Evolutionary conservation across 2,113 vertebrate species (phyloP), one percentile per base, ranked within the genome.

Genomic region (Tiliqua scincoides): DNA sequence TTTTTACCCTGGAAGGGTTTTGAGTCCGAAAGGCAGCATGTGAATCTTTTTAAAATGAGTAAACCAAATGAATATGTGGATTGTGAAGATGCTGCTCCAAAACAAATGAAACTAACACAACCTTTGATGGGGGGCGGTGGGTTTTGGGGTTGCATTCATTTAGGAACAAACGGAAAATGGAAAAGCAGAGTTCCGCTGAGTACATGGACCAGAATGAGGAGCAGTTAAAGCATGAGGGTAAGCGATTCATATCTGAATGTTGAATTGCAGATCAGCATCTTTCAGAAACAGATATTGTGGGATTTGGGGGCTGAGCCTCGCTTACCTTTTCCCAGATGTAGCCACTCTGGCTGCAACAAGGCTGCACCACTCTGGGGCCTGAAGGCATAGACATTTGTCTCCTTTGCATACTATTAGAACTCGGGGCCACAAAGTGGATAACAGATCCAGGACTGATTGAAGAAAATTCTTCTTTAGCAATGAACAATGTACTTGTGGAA

Each of bases 131-230:
- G 17, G 6, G 2, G 75, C n/a, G 17, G 37, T 20, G 15, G 32
- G 27, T 21, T 59, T 20, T 4, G 43, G 43, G 43, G 43, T 48
- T 48, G 43, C 43, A 48, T 48, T 40, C 17, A 27, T 73, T 27
- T 86, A 99, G 98, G 96, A 97, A 98, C 91, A 98, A 98, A 91
- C 96, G 96, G 54, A 97, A 97, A 89, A 89, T 96, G 0, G 96
- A 97, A 82, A 96, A 97, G 3, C 96, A 96, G 32, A 96, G 95
- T 43, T 93, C 95, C 43, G 96, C 97, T 0, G 95, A 98, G 72
- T 98, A 97, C 12, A 3, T 96, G 4, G 98, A 98, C 74, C 97
- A 97, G 92, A 96, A 95, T 0, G 97, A 98, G 73, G 97, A 97
- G 30, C 94, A 88, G 57, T 87, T 97, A 68, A 98, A 98, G 88